Base-by-base conservation (phyloP, 2,113 vertebrate genomes). In the Datnioides undecimradiatus region DNA sequence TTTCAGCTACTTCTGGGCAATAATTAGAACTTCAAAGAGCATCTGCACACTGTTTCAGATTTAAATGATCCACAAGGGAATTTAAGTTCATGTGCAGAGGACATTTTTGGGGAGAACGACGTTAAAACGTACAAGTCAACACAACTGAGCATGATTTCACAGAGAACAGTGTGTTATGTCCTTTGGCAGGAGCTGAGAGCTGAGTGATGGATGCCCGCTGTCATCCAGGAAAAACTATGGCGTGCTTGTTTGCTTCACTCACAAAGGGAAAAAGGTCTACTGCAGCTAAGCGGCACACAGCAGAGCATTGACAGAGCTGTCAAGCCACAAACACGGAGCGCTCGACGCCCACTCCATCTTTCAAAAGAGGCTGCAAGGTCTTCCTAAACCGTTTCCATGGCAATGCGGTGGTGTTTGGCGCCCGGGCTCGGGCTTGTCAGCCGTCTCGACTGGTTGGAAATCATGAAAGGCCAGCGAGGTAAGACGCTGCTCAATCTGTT, bases 361-460 rank as follows among this genome's bases (percentile, higher is more conserved):
- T 83, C 60, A 80, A 76, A 82, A 71, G 76, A 86, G 76, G 73
- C 86, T 77, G 80, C 83, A 64, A 91, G 89, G 76, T 87, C 83
- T 88, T 86, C 51, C 65, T 73, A 86, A 90, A 91, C 87, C 74
- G 92, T 94, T 93, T 87, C 93, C 82, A 90, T 90, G 89, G 90
- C 19, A 85, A 94, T 83, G 0, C 13, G 23, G 64, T 17, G 19
- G 51, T 10, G 58, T 84, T 89, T 81, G 76, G 76, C 21, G 25
- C 67, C 43, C 1, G 16, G 38, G 69, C 66, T 66, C 66, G n/a
- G 43, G 82, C 66, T 80, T 48, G 75, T 84, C 78, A 77, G 79
- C 68, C 12, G 48, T 70, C 60, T 74, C 29, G 27, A 58, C 80
- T 73, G 76, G 55, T 81, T 38, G 67, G 71, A 63, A 71, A 79